A percentile compares a stretch with the other conserved stretches of the same genome.
phyloP scores from a whole-genome alignment of 2,113 vertebrate species.

The Strix aluco region DNA sequence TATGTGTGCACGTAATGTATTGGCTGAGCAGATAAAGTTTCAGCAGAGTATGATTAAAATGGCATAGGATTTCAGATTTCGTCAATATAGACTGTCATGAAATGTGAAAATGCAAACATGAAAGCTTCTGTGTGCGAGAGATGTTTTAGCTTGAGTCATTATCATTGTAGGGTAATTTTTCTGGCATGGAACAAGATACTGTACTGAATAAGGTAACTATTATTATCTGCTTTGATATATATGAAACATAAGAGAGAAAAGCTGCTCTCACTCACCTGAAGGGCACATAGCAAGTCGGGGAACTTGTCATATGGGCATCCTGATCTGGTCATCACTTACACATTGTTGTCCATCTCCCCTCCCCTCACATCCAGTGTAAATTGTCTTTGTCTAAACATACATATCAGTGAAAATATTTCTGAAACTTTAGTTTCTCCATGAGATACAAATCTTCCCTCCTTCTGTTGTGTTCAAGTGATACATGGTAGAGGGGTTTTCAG shows the following conservation, averaged over 20 bases:
- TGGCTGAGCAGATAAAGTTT: not conserved
- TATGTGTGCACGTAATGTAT: not conserved
- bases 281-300: not conserved
- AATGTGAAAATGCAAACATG: not conserved
- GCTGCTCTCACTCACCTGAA: not conserved
- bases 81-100: not conserved
- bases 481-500: not conserved
- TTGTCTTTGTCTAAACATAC: not conserved
- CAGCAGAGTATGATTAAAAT: not conserved
- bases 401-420: not conserved
- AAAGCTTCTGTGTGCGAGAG: not conserved
- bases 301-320: not conserved
- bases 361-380: not conserved
- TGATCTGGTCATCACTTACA: not conserved
- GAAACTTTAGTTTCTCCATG: not conserved
- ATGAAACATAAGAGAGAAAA: not conserved
- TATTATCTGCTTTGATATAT: not conserved
- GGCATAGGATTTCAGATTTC: not conserved
- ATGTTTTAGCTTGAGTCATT: not conserved
- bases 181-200: not conserved
- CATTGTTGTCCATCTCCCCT: not conserved
- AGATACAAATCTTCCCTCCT: not conserved
- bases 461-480: not conserved
- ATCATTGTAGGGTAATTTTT: not conserved
- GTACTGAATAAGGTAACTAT: not conserved